Percentiles rank a stretch among this genome's conserved stretches.
These are phyloP conservation scores for Cossypha niveicapilla DNA, from an alignment of 2,797 vertebrate species.

Conservation along the genomic window DNA sequence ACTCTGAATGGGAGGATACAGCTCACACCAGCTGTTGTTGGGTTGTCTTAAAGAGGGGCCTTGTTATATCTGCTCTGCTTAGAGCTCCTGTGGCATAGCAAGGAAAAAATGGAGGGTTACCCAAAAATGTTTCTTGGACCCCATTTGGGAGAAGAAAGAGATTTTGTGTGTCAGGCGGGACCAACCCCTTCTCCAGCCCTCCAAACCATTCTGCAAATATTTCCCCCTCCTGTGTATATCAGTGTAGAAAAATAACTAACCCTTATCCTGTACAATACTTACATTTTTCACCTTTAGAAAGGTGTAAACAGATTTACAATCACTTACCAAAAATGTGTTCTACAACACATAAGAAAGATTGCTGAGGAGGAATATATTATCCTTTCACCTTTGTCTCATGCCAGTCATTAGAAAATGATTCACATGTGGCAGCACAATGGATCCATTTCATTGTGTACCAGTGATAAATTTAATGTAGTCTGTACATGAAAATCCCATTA, in stretches of 20 bases:
- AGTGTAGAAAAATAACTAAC: not conserved
- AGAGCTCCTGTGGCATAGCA: not conserved
- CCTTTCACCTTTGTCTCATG: not conserved
- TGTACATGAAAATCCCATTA: not conserved
- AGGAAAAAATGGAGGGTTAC: not conserved
- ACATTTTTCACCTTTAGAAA: not conserved
- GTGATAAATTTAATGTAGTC: not conserved
- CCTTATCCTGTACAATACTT: not conserved
- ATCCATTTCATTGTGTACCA: not conserved
- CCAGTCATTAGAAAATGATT: not conserved
- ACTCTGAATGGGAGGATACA: not conserved
- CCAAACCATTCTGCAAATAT: not conserved
- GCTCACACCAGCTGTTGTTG: not conserved
- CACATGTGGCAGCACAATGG: not conserved
- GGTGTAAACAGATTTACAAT: not conserved
- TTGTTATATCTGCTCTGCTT: not conserved
- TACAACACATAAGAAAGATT: not conserved
- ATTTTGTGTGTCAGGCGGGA: not conserved
- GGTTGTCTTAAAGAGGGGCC: not conserved
- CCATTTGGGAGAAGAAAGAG: not conserved
- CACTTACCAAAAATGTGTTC: not conserved
- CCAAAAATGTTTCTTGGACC: not conserved
- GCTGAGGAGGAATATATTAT: not conserved
- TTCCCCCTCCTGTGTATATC: rapidly evolving
- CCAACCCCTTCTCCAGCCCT: not conserved